These are phyloP conservation scores for Euwallacea similis DNA, from an alignment of 1,140 invertebrate species.

Conservation along the genomic window DNA sequence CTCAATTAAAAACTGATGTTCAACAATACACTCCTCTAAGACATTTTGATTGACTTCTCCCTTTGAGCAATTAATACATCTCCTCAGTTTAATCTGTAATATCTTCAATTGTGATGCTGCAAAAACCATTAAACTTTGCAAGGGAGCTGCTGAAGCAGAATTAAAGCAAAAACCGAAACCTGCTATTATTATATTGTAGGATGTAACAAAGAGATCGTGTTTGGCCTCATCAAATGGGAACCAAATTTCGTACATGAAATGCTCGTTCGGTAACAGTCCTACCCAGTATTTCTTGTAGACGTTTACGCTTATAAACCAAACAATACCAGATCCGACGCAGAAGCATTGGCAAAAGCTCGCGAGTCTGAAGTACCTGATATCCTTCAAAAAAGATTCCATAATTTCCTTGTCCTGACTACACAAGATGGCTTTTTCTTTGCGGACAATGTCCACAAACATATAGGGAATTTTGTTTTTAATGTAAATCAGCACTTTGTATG, in stretches of 20 bases:
- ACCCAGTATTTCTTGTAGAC: constrained; percentile 9
- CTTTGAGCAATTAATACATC: background rate
- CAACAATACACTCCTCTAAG: background rate
- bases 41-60: background rate
- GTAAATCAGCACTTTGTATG: constrained; percentile 20
- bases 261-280: background rate
- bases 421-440: background rate
- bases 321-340: background rate
- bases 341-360: constrained; percentile 9
- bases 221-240: constrained; percentile 15
- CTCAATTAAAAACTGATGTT: constrained; percentile 25
- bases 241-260: constrained; percentile 23
- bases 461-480: constrained; percentile 17
- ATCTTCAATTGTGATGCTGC: constrained; percentile 11
- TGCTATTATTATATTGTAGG: constrained; percentile 10
- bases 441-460: background rate
- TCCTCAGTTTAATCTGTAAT: constrained; percentile 8
- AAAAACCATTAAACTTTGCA: constrained; percentile 10
- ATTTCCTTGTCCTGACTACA: background rate
- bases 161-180: constrained; percentile 9
- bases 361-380: constrained; percentile 1
- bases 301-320: background rate
- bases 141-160: background rate
- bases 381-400: constrained; percentile 1
- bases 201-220: constrained; percentile 5